phyloP scores from a whole-genome alignment of 2,888 invertebrate genomes.

The Helicoverpa assulta region DNA sequence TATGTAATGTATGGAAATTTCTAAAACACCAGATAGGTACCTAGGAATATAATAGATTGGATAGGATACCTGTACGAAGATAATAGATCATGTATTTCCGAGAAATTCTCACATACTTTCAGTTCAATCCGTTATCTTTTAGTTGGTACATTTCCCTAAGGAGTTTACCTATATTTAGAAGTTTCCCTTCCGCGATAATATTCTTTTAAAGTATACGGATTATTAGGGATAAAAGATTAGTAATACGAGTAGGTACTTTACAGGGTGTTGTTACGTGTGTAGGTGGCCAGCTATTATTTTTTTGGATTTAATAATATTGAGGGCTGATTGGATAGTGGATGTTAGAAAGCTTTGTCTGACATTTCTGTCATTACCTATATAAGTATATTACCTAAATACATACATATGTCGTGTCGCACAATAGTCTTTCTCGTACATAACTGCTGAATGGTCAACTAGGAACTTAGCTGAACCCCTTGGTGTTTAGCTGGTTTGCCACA shows the following conservation, averaged over 20 bases:
- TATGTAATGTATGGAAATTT: neutral
- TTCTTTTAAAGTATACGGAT: slow-evolving; percentile 21
- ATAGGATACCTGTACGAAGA: neutral
- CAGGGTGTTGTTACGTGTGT: too few relatives aligned
- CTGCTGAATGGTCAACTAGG: neutral
- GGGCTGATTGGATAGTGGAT: too few relatives aligned
- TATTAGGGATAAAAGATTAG: slow-evolving; percentile 19
- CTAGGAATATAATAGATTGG: neutral
- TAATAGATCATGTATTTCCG: slow-evolving; percentile 41
- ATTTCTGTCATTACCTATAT: too few relatives aligned
- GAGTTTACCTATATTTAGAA: slow-evolving; percentile 43
- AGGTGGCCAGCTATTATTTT: too few relatives aligned
- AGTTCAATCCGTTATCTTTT: slow-evolving; percentile 5
- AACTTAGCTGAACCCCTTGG: too few relatives aligned
- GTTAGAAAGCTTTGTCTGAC: too few relatives aligned
- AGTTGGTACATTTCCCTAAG: slow-evolving; percentile 44
- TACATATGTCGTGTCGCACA: too few relatives aligned
- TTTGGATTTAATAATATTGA: too few relatives aligned
- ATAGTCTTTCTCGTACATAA: too few relatives aligned
- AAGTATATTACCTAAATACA: too few relatives aligned
- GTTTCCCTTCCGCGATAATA: slow-evolving; percentile 21
- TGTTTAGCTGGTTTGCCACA: too few relatives aligned
- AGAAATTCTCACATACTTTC: slow-evolving; percentile 19
- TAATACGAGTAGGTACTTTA: too few relatives aligned
- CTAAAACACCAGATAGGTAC: slow-evolving; percentile 5